phyloP scores from a whole-genome alignment of 2,888 invertebrate genomes.

The Agrotis ipsilon region DNA sequence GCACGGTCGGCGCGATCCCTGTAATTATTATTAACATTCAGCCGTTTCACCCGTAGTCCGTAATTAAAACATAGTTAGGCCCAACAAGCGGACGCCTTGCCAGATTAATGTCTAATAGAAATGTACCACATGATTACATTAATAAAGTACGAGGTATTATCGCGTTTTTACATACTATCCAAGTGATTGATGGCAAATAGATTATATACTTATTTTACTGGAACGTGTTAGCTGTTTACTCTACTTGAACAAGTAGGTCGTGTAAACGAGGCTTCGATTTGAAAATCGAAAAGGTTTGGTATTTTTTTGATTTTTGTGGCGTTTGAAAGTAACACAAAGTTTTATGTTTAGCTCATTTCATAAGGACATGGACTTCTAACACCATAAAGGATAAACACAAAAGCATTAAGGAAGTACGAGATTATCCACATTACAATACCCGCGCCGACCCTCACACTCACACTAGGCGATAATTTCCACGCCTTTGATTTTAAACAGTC shows the following conservation, averaged over 20 bases:
- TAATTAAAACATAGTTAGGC: constrained; percentile 90
- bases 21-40: constrained; percentile 85
- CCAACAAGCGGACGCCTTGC: constrained; percentile 76
- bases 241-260: constrained; percentile 23
- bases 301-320: not conserved
- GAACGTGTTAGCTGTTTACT: constrained; percentile 56
- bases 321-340: not conserved
- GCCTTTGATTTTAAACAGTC: constrained; percentile 51
- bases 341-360: not conserved
- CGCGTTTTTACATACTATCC: constrained; percentile 73
- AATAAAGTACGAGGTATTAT: constrained; percentile 74
- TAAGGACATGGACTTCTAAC: not conserved
- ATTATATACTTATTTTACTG: constrained; percentile 61
- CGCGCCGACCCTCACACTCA: constrained; percentile 14
- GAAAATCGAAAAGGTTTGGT: not conserved
- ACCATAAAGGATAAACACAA: not conserved
- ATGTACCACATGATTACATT: constrained; percentile 86
- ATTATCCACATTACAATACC: constrained; percentile 25
- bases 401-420: not conserved
- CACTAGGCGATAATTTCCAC: constrained; percentile 45
- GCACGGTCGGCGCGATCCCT: constrained; percentile 76
- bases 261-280: constrained; percentile 43
- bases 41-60: constrained; percentile 79
- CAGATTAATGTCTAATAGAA: constrained; percentile 89
- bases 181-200: constrained; percentile 77